Conservation (phyloP, 2,888 invertebrate species). For the Tenthredo notha region DNA sequence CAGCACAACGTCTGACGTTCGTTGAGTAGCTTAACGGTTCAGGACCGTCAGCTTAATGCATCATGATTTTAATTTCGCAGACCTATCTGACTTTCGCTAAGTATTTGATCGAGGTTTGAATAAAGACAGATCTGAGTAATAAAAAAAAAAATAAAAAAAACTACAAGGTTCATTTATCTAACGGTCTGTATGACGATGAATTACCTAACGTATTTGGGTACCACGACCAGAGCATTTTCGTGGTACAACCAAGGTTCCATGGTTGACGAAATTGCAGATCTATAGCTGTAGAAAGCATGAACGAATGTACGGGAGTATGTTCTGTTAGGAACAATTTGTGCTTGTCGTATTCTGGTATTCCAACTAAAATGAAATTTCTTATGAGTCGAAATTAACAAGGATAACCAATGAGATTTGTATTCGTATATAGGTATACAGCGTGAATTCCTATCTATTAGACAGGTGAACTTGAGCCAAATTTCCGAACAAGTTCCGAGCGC, state of each 20-base stretch:
- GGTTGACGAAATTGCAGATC: constrained; percentile 61
- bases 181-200: neutral
- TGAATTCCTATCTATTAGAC: too few species aligned
- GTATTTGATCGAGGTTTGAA: neutral
- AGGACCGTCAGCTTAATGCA: neutral
- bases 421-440: too few species aligned
- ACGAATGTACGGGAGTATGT: constrained; percentile 62
- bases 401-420: neutral
- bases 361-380: constrained; percentile 56
- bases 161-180: neutral
- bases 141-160: neutral
- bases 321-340: constrained; percentile 62
- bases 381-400: neutral
- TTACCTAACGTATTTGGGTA: constrained; percentile 63
- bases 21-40: neutral
- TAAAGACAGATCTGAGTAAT: neutral
- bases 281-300: constrained; percentile 61
- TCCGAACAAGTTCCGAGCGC: too few species aligned
- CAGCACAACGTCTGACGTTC: constrained; percentile 7
- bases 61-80: neutral
- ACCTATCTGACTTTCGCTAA: neutral
- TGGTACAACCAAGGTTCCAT: constrained; percentile 64
- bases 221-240: constrained; percentile 64
- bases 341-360: constrained; percentile 62
- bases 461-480: too few species aligned